Base-by-base conservation (phyloP, 2,888 invertebrate species). In the Eupithecia dodoneata region DNA sequence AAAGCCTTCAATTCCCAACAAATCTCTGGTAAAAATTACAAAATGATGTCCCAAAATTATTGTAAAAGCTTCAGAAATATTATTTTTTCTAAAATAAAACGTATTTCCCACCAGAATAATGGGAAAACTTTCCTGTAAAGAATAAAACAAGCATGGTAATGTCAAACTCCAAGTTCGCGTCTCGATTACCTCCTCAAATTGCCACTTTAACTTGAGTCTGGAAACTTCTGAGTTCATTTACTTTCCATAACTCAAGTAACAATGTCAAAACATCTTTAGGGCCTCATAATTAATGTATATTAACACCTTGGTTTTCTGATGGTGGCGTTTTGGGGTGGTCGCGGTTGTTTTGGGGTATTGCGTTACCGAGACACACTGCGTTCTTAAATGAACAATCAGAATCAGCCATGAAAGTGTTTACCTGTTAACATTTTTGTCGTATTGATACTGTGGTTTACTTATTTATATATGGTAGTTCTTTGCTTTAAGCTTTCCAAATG, bases 301-400 rank as follows among this genome's bases (percentile, higher is more conserved):
- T 93, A 93, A 90, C 92, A 92, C 89, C 90, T 90, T 88, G 90
- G 90, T 90, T 92, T 91, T 91, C 90, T 91, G 88, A 91, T 90
- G 89, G 90, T 89, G 89, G 87, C 85, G 86, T 88, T 87, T 87
- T 84, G 84, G 79, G 85, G 85, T 85, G 85, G 87, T 90, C 87
- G 92, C 82, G 90, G 90, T 89, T 89, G 87, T 87, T 85, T 83
- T 84, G 83, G 84, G 81, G 87, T 88, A 89, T 89, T 87, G 85
- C 83, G 89, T 90, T 90, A 87, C 88, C 75, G 75, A 69, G 81
- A 90, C 90, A 86, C 83, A 90, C 85, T 44, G 87, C 0, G 72
- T 41, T n/a, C 5, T 4, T 74, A 77, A 52, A 70, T 73, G 69
- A 30, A 4, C 15, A 71, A 30, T 49, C 42, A 9, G 52, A 30